These are phyloP conservation scores for Desoria tigrina DNA, from an alignment of 2,888 invertebrate species.

Conservation along the genomic window DNA sequence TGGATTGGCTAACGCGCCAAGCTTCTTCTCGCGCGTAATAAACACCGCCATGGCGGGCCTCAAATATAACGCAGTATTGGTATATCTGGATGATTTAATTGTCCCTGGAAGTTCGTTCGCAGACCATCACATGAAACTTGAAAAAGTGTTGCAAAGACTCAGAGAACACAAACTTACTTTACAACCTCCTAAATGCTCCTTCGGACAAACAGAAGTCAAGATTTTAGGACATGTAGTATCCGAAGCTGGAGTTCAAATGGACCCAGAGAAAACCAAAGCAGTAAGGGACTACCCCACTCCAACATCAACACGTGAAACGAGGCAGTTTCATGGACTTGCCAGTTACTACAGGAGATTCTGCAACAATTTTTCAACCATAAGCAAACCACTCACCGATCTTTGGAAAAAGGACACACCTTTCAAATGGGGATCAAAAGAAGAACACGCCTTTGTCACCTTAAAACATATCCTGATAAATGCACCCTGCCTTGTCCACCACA, in stretches of 20 bases:
- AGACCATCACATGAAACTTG: constrained; percentile 45
- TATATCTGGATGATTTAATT: constrained; percentile 55
- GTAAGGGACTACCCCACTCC: constrained; percentile 36
- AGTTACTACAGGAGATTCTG: constrained; percentile 46
- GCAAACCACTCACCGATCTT: constrained; percentile 34
- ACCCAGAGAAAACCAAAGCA: constrained; percentile 36
- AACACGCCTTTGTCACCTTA: constrained; percentile 29
- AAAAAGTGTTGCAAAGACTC: constrained; percentile 17
- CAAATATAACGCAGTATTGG: constrained; percentile 13
- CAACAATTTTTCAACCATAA: constrained; percentile 37
- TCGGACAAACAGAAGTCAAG: constrained; percentile 50
- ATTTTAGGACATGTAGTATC: constrained; percentile 55
- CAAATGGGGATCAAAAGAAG: constrained; percentile 23
- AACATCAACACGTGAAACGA: constrained; percentile 23
- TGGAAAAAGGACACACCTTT: constrained; percentile 20
- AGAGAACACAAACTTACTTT: constrained; percentile 50
- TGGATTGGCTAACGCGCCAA: constrained; percentile 26
- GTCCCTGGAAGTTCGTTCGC: constrained; percentile 48
- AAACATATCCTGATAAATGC: constrained; percentile 14
- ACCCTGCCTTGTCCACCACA: constrained; percentile 21
- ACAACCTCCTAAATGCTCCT: constrained; percentile 54
- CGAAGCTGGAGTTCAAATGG: constrained; percentile 29
- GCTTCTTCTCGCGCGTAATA: constrained; percentile 21
- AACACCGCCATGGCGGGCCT: constrained; percentile 13
- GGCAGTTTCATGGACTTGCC: constrained; percentile 36